Evolutionary conservation across 2,797 vertebrate genomes (phyloP), one percentile per base, ranked within the genome.

Genomic region (Myripristis jacobus): DNA sequence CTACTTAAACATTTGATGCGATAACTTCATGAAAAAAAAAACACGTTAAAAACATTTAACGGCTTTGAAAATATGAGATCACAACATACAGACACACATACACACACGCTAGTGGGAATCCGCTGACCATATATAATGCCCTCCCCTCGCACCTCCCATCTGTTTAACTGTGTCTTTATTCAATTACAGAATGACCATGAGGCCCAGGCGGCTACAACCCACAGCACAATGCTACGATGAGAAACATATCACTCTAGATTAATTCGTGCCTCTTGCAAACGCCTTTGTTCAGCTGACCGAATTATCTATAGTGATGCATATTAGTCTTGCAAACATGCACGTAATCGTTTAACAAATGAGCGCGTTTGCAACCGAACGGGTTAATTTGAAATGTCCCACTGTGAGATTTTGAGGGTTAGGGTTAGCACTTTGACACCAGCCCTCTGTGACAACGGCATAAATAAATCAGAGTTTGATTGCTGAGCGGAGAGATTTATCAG

Each of bases 391-490:
- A 80, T 69, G 56, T 86, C 85, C 81, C 85, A 84, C 86, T 88
- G 85, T 68, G 86, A 69, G 70, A 89, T 70, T 60, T 64, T 44
- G 72, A 43, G 52, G 50, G 8, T 65, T 77, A 79, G 88, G 77
- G 67, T 68, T 77, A 77, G 63, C 31, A 55, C 78, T 80, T 75
- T 84, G 76, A 86, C 85, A 83, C 73, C 38, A 77, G 55, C 87
- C 76, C 72, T 41, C 63, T 36, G 47, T 64, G 73, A 89, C 88
- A 90, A 91, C 81, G 56, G 72, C 44, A 29, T 34, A 34, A 80
- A 88, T 86, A 89, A 92, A 89, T 90, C 88, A 83, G 66, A 67
- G 76, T 77, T 79, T 86, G 75, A 90, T 79, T 89, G 56, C 61
- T 25, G 58, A 60, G 62, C n/a, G n/a, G 65, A 69, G 67, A 85